Percentiles rank a stretch among this genome's conserved stretches.
These are phyloP conservation scores for Dissostichus mawsoni DNA, from an alignment of 2,113 vertebrate species.

Conservation along the genomic window DNA sequence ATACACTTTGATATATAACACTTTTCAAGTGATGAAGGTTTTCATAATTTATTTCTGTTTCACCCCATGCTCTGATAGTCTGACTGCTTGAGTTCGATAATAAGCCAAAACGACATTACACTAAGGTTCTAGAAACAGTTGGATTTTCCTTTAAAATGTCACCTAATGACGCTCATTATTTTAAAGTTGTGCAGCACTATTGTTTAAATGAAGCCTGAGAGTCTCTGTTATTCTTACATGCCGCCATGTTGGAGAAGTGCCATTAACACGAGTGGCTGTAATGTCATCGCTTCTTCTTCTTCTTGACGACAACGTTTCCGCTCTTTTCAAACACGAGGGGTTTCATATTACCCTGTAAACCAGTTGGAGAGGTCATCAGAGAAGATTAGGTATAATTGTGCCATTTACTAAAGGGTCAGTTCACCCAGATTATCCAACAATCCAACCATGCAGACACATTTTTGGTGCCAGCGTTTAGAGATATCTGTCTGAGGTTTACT, in stretches of 20 bases:
- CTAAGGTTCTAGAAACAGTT: too few relatives aligned
- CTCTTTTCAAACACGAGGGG: background rate
- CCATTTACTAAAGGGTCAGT: background rate
- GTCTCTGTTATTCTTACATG: background rate
- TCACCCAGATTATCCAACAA: background rate
- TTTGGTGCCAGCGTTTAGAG: background rate
- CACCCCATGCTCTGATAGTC: too few relatives aligned
- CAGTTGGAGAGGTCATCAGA: conserved; percentile 18
- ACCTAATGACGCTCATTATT: background rate
- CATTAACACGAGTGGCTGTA: conserved; percentile 27
- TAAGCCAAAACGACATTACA: too few relatives aligned
- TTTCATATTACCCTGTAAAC: conserved; percentile 43
- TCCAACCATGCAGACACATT: background rate
- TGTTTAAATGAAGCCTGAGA: conserved; percentile 17
- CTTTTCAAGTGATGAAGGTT: too few relatives aligned
- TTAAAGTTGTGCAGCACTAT: background rate
- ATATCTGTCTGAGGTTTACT: background rate
- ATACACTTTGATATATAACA: too few relatives aligned
- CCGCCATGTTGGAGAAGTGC: conserved; percentile 32
- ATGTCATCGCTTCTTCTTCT: conserved; percentile 37
- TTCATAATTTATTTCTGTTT: too few relatives aligned
- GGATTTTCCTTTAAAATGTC: background rate
- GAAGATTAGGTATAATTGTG: conserved; percentile 1
- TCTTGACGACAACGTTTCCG: too few relatives aligned
- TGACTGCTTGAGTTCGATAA: too few relatives aligned